Evolutionary conservation across 1,140 invertebrate genomes (phyloP), one percentile per base, ranked within the genome.

Genomic region (Drosophila repletoides): DNA sequence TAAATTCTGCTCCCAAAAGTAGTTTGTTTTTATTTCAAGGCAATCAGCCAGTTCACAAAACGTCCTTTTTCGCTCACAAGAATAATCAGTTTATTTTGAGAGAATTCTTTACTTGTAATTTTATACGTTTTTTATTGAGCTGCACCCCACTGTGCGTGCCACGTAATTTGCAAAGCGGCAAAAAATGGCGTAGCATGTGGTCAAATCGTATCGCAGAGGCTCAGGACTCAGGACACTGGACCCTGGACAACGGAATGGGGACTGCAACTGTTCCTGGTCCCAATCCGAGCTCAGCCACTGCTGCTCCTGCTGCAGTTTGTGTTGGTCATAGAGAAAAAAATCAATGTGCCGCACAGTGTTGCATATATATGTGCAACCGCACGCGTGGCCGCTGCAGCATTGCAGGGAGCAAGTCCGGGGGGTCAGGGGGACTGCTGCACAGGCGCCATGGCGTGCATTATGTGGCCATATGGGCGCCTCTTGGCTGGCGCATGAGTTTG

Each of bases 371-470:
- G 52, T 49, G 52, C 24, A 71, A 66, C 31, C 40, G 66, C 46
- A 71, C 75, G 24, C 59, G 51, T 63, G 66, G 49, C 49, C 34
- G 21, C 41, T 56, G 66, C 60, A 64, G 41, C 66, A 36, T 36
- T 60, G 45, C 45, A 22, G 21, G 41, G 21, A 45, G 22, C 26
- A 9, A 2, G 5, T 5, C 14, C 4, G 19, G 15, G 24, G 12
- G 12, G 5, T 19, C 15, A 7, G 3, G 41, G 33, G 52, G 40
- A n/a, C 34, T 36, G 43, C 29, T 36, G 48, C 15, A 68, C 53
- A 63, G 61, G 79, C 61, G 63, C 63, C 80, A 69, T 61, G 72
- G 80, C 80, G 75, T 86, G 80, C 80, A 86, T 86, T 86, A 76
- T 86, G 72, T 79, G 75, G 55, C 67, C 74, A 66, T 72, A 75